These are phyloP conservation scores for Heterocephalus glaber DNA, from an alignment of 2,113 vertebrate species.

Conservation along the genomic window DNA sequence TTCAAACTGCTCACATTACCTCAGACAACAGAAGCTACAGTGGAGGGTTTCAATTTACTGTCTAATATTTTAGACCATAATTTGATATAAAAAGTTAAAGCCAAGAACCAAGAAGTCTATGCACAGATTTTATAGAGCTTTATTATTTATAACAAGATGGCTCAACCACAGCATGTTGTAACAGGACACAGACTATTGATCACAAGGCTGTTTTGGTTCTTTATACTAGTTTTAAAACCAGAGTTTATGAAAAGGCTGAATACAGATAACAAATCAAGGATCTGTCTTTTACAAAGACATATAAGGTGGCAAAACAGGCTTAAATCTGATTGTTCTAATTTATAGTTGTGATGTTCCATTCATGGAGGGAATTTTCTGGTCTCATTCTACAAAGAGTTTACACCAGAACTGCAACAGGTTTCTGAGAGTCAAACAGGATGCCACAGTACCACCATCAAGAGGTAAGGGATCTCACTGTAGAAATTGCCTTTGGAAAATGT, in stretches of 20 bases:
- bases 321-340: constrained; percentile 53
- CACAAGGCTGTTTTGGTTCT: constrained; percentile 54
- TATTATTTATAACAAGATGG: constrained; percentile 63
- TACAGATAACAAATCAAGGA: constrained; percentile 36
- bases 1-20: constrained; percentile 53
- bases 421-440: constrained; percentile 44
- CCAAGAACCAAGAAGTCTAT: constrained; percentile 72
- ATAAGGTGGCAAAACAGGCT: constrained; percentile 46
- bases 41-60: constrained; percentile 35
- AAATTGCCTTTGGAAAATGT: constrained; percentile 52
- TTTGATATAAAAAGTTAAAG: constrained; percentile 54
- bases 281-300: constrained; percentile 64
- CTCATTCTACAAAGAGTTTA: constrained; percentile 42
- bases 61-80: constrained; percentile 65
- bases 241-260: constrained; percentile 55
- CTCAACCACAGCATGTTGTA: constrained; percentile 64
- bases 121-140: constrained; percentile 66
- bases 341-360: constrained; percentile 43
- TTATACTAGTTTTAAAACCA: constrained; percentile 55
- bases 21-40: constrained; percentile 65
- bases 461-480: constrained; percentile 24
- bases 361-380: constrained; percentile 10
- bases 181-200: constrained; percentile 55
- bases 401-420: constrained; percentile 44
- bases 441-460: constrained; percentile 13